Percentiles rank a stretch among this genome's conserved stretches.
Evolutionary conservation across 2,113 vertebrate species (phyloP).

Genomic region (Himantopus leucocephalus): DNA sequence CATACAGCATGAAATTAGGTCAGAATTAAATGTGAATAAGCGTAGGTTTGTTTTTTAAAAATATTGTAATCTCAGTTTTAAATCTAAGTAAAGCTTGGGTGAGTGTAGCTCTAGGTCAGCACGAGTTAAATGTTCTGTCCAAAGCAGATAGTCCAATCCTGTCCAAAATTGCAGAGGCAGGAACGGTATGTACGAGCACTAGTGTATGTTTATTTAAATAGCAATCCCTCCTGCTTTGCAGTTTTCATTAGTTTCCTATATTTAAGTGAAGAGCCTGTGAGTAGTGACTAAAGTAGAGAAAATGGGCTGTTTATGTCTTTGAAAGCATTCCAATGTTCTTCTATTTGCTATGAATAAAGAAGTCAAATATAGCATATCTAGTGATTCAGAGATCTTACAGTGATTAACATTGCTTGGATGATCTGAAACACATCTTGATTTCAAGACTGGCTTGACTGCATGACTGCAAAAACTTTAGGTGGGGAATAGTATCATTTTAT

Average conservation of each 20-base stretch:
- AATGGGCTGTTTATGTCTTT: neutral
- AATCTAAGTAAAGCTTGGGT: neutral
- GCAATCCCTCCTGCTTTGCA: neutral
- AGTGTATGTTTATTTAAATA: neutral
- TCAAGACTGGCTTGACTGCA: neutral
- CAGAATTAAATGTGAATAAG: neutral
- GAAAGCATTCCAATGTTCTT: conserved; percentile 5
- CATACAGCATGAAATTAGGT: neutral
- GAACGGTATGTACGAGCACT: neutral
- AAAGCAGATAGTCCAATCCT: neutral
- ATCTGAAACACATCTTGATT: neutral
- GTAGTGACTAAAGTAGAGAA: conserved; percentile 16
- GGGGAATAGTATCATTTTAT: neutral
- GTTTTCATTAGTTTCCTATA: conserved; percentile 16
- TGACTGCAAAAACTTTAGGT: neutral
- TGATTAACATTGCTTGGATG: neutral
- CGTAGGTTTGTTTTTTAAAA: neutral
- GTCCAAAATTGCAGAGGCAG: neutral
- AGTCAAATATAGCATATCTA: neutral
- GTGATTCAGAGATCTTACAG: neutral
- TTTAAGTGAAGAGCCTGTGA: conserved; percentile 14
- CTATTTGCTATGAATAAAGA: neutral
- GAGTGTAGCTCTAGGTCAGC: neutral
- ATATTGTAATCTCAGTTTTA: neutral
- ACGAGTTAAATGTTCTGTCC: neutral